Conservation (phyloP, 2,888 invertebrate species). For the Gymnocheta viridis region DNA sequence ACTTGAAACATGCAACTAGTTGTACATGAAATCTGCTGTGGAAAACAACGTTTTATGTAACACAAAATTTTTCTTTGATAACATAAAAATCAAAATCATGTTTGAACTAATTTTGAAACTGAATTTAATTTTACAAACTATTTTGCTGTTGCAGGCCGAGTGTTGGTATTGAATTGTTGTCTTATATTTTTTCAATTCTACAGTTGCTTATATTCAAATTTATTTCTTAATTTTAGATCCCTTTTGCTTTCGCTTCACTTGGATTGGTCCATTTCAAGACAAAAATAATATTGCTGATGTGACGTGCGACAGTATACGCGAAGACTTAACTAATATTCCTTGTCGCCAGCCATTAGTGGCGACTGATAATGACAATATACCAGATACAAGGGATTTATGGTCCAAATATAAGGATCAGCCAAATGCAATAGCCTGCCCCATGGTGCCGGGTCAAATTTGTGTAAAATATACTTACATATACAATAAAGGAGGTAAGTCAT, state of each 20-base stretch:
- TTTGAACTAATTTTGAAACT: background rate
- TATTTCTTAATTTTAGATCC: constrained; percentile 73
- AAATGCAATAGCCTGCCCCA: constrained; percentile 83
- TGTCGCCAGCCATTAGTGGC: constrained; percentile 86
- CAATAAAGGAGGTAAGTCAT: constrained; percentile 84
- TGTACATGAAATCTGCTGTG: background rate
- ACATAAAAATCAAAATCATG: background rate
- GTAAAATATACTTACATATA: constrained; percentile 86
- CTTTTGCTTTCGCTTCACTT: constrained; percentile 87
- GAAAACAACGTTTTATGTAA: background rate
- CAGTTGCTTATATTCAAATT: background rate
- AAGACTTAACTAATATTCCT: constrained; percentile 84
- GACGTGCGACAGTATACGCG: constrained; percentile 84
- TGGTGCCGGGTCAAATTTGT: constrained; percentile 85
- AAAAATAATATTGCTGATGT: constrained; percentile 84
- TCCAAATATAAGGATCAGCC: constrained; percentile 81
- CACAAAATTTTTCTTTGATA: background rate
- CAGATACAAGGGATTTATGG: constrained; percentile 86
- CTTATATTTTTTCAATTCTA: too few relatives aligned
- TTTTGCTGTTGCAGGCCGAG: constrained; percentile 25
- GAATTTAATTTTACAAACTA: background rate
- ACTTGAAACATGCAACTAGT: constrained; percentile 10
- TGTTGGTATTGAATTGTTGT: constrained; percentile 31
- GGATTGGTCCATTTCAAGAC: constrained; percentile 86
- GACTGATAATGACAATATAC: constrained; percentile 85